Percentiles rank a stretch among this genome's conserved stretches.
phyloP scores from a whole-genome alignment of 2,888 invertebrate species.

The Escarpia spicata region DNA sequence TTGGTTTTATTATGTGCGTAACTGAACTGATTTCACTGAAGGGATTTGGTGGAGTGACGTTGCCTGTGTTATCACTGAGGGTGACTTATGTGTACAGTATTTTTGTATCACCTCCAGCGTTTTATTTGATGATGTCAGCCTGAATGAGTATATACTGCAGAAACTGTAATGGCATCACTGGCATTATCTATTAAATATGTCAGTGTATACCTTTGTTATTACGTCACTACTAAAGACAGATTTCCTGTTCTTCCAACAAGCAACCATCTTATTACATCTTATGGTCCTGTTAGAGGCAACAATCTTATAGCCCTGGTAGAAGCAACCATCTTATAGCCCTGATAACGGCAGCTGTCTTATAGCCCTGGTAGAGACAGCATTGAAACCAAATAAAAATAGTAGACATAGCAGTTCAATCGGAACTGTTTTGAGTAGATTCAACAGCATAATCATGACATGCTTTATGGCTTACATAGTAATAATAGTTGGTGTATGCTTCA shows the following conservation, averaged over 20 bases:
- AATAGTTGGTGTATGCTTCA: not conserved
- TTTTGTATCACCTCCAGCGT: not conserved
- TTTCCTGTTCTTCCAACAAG: not conserved
- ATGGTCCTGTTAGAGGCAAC: not conserved
- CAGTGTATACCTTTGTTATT: too few species aligned
- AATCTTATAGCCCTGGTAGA: not conserved
- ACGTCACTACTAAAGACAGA: not conserved
- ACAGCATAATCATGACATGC: too few species aligned
- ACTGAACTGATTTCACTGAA: not conserved
- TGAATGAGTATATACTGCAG: not conserved
- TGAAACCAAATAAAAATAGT: not conserved
- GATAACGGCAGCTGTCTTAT: not conserved
- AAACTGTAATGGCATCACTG: not conserved
- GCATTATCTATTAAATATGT: too few species aligned
- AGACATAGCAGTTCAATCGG: not conserved
- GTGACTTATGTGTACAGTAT: not conserved
- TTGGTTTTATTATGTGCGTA: not conserved
- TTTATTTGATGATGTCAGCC: not conserved
- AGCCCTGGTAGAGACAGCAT: not conserved
- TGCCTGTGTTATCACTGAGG: not conserved
- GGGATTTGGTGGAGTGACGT: not conserved
- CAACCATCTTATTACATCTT: not conserved
- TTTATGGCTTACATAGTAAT: not conserved
- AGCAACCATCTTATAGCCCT: not conserved
- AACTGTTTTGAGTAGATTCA: too few species aligned